Evolutionary conservation across 2,113 vertebrate species (phyloP).

Genomic region (Cyanistes caeruleus): DNA sequence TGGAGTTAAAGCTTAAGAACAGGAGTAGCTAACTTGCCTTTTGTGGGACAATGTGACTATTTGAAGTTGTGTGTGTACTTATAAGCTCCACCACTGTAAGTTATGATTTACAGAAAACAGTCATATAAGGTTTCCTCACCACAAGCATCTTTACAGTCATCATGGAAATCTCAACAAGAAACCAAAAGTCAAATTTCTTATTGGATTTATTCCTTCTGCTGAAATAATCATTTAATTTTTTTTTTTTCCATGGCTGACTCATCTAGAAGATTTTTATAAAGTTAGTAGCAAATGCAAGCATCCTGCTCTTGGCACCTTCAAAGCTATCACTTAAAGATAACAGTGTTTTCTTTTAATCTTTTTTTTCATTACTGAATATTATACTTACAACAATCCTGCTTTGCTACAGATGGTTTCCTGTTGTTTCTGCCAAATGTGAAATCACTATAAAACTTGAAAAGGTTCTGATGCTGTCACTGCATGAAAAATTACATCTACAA

Average conservation of each 20-base stretch:
- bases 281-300: neutral
- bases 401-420: conserved; percentile 74
- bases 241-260: neutral
- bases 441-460: conserved; percentile 75
- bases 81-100: neutral
- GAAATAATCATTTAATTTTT: neutral
- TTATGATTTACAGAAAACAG: neutral
- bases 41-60: neutral
- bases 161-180: neutral
- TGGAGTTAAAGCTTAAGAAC: neutral
- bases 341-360: conserved; percentile 69
- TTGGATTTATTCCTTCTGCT: conserved; percentile 7
- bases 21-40: neutral
- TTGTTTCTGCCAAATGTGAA: conserved; percentile 70
- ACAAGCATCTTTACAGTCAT: neutral
- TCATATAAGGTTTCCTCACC: neutral
- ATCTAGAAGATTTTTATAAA: conserved; percentile 15
- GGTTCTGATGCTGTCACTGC: conserved; percentile 50
- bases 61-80: neutral
- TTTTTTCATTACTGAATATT: conserved; percentile 64
- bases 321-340: conserved; percentile 51
- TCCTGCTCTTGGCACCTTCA: conserved; percentile 50
- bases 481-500: conserved; percentile 56
- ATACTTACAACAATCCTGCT: conserved; percentile 51
- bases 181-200: neutral